phyloP scores from a whole-genome alignment of 2,797 vertebrate species.

The Propithecus deckenii region DNA sequence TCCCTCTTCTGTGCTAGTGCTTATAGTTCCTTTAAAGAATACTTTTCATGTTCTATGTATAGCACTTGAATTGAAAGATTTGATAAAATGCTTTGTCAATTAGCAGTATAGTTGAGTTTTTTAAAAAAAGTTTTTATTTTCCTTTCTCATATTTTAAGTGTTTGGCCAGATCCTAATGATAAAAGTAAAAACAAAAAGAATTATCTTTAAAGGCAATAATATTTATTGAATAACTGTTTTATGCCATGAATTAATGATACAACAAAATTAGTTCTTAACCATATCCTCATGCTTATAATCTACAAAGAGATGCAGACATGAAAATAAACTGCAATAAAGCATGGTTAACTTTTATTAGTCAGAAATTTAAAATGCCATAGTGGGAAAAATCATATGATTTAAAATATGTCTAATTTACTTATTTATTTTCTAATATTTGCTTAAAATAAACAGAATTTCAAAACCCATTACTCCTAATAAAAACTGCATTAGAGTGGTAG shows the following conservation, averaged over 20 bases:
- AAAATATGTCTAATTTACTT: not conserved
- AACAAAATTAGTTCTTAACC: not conserved
- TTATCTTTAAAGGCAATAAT: not conserved
- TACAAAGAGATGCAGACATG: not conserved
- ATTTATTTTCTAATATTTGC: constrained; percentile 5
- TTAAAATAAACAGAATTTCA: not conserved
- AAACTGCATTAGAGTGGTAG: not conserved
- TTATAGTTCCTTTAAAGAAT: not conserved
- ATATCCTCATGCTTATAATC: not conserved
- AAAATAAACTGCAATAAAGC: not conserved
- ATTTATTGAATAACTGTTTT: not conserved
- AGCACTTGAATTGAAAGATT: not conserved
- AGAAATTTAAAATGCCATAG: not conserved
- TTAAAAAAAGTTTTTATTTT: not conserved
- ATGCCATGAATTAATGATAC: not conserved
- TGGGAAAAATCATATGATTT: not conserved
- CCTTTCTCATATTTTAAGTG: not conserved
- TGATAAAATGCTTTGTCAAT: not conserved
- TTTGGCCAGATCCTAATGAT: not conserved
- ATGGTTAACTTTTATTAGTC: not conserved
- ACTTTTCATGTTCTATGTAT: not conserved
- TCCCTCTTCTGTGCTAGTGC: not conserved
- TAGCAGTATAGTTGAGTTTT: not conserved
- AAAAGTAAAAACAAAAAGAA: not conserved
- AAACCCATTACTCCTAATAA: not conserved